phyloP scores from a whole-genome alignment of 1,140 invertebrate species.

The Lepidurus apus region DNA sequence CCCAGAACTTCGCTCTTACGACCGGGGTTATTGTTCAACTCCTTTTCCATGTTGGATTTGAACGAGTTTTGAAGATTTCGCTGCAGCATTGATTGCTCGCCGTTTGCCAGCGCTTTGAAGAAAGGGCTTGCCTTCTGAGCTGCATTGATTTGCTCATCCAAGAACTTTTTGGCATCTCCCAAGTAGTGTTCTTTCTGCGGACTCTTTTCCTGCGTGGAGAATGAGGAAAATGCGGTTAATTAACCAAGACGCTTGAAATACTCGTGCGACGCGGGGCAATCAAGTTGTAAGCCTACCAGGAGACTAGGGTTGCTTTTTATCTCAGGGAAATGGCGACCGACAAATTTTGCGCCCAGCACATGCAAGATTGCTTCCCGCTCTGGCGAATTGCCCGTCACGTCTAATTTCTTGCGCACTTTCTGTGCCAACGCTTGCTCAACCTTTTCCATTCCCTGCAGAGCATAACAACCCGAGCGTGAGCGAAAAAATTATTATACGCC shows the following conservation, averaged over 20 bases:
- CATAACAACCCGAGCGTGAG: neutral
- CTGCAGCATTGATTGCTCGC: neutral
- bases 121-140: neutral
- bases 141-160: constrained; percentile 1
- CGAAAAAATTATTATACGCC: no score
- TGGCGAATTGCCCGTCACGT: constrained; percentile 20
- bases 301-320: neutral
- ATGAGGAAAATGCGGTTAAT: neutral
- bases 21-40: neutral
- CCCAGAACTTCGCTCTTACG: constrained; percentile 12
- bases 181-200: neutral
- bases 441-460: neutral
- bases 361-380: constrained; percentile 18
- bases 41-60: constrained; percentile 19
- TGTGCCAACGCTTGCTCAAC: neutral
- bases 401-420: constrained; percentile 3
- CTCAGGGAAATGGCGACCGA: constrained; percentile 2
- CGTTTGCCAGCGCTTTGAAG: neutral
- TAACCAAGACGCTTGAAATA: neutral
- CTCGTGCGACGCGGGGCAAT: neutral
- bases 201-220: neutral
- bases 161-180: neutral
- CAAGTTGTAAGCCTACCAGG: neutral
- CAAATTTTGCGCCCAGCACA: neutral
- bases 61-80: constrained; percentile 11